Conservation (phyloP, 2,797 vertebrate species). For the Phrynocephalus guinanensis region DNA sequence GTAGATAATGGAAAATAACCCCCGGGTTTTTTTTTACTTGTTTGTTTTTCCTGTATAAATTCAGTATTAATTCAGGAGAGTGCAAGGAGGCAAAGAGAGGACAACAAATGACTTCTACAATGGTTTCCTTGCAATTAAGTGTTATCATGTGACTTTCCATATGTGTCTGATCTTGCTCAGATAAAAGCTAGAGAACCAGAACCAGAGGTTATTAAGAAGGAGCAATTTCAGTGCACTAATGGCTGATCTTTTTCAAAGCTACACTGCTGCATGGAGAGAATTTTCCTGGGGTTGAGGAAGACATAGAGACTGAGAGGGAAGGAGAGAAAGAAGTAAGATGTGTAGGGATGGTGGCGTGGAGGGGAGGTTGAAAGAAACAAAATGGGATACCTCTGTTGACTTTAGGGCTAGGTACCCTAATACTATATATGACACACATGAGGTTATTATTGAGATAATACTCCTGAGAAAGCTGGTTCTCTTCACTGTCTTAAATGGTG, state of each 20-base stretch:
- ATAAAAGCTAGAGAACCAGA: not conserved
- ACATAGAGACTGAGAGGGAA: not conserved
- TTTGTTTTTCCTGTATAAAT: slow-evolving; percentile 22
- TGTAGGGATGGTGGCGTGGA: too few relatives aligned
- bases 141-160: not conserved
- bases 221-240: too few relatives aligned
- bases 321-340: too few relatives aligned
- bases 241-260: not conserved
- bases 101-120: slow-evolving; percentile 45
- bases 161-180: too few relatives aligned
- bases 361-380: not conserved
- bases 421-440: not conserved
- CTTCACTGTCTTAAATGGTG: not conserved
- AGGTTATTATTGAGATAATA: not conserved
- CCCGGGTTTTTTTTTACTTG: slow-evolving; percentile 52
- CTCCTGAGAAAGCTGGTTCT: not conserved
- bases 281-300: not conserved
- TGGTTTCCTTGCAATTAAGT: slow-evolving; percentile 42
- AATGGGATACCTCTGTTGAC: not conserved
- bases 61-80: slow-evolving; percentile 48
- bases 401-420: not conserved
- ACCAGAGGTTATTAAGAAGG: too few relatives aligned
- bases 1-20: slow-evolving; percentile 53
- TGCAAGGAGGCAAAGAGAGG: slow-evolving; percentile 48
- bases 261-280: not conserved